Conservation (phyloP, 1,140 invertebrate species). For the Fopius arisanus region DNA sequence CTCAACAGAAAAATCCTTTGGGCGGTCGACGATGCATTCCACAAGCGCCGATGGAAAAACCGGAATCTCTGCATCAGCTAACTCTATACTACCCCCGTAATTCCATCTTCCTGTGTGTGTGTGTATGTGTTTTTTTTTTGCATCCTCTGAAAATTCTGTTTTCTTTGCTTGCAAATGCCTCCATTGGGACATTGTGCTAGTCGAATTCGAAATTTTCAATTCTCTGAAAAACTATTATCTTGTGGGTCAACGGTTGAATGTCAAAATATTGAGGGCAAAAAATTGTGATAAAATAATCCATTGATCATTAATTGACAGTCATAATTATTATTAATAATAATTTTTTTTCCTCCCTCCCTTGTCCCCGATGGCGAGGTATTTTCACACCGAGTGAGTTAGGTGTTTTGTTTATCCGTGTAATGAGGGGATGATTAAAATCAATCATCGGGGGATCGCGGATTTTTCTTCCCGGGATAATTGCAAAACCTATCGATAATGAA, state of each 20-base stretch:
- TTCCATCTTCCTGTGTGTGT: conserved; percentile 17
- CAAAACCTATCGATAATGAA: conserved; percentile 50
- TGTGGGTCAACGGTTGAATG: too few relatives aligned
- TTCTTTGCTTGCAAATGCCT: neutral
- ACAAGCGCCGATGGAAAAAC: conserved; percentile 32
- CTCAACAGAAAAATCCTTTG: conserved; percentile 43
- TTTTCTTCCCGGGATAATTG: neutral
- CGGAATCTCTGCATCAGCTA: conserved; percentile 32
- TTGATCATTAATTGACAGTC: neutral
- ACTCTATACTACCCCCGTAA: conserved; percentile 11
- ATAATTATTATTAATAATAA: neutral
- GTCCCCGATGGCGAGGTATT: neutral
- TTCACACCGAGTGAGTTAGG: neutral
- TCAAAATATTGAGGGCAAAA: too few relatives aligned
- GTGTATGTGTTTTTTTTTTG: conserved; percentile 5
- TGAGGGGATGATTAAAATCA: neutral
- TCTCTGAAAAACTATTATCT: too few relatives aligned
- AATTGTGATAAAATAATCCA: too few relatives aligned
- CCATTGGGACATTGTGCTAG: too few relatives aligned
- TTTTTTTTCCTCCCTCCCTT: neutral
- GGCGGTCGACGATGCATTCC: conserved; percentile 31
- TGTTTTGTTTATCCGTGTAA: neutral
- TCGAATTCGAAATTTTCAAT: too few relatives aligned
- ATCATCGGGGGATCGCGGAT: neutral
- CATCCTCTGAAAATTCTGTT: neutral